Evolutionary conservation across 2,888 invertebrate genomes (phyloP).

Genomic region (Drosophila ustulata): DNA sequence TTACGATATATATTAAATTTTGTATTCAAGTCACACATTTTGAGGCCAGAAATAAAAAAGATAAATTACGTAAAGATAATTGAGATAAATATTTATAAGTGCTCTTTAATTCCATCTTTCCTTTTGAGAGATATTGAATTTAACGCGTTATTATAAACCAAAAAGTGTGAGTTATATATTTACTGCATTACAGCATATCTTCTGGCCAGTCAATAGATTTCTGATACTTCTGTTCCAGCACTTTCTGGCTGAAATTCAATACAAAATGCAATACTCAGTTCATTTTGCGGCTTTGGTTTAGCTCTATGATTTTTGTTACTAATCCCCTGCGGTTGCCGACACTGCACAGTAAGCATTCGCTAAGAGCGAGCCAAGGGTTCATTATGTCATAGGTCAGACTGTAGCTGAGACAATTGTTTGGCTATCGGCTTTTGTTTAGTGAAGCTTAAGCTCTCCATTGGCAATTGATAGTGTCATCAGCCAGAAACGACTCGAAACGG

Average conservation of each 20-base stretch:
- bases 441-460: conserved; percentile 19
- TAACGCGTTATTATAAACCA: too few species aligned
- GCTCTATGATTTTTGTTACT: conserved; percentile 41
- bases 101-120: not conserved
- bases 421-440: conserved; percentile 1
- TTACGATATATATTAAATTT: not conserved
- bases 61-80: too few species aligned
- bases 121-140: not conserved
- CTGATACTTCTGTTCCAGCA: not conserved
- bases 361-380: not conserved
- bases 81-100: too few species aligned
- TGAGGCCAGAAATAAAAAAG: too few species aligned
- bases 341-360: conserved; percentile 16
- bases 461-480: conserved; percentile 46
- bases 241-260: conserved; percentile 57
- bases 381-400: conserved; percentile 1
- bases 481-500: conserved; percentile 33
- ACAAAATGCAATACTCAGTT: conserved; percentile 54
- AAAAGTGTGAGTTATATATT: not conserved
- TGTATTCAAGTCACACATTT: too few species aligned
- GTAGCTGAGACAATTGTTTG: conserved; percentile 6
- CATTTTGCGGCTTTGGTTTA: conserved; percentile 64
- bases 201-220: not conserved
- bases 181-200: not conserved
- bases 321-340: conserved; percentile 52